Evolutionary conservation across 35 echinoderm and acorn worm genomes (phyloP).

Genomic region (Stichopus chloronotus): DNA sequence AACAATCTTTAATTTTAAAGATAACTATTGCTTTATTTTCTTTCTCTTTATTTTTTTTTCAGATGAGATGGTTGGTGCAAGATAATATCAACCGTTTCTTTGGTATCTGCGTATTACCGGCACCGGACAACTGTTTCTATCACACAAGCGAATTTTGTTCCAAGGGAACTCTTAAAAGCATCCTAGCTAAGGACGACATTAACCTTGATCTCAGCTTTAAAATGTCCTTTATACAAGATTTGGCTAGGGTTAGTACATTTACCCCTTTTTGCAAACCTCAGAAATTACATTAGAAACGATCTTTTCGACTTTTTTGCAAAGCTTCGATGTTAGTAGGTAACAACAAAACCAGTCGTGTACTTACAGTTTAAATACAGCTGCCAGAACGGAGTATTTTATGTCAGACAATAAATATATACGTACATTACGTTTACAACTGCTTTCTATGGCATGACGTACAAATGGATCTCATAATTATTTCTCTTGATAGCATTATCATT

Average conservation of each 20-base stretch:
- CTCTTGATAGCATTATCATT: too few species aligned
- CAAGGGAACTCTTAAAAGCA: constrained; percentile 78
- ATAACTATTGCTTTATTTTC: background rate
- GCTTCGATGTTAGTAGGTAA: too few species aligned
- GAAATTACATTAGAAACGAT: background rate
- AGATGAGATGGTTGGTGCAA: constrained; percentile 93
- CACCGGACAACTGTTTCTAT: constrained; percentile 78
- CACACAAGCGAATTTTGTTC: constrained; percentile 84
- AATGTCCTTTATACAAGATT: constrained; percentile 85
- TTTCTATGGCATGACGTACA: too few species aligned
- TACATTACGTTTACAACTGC: too few species aligned
- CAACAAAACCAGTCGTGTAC: too few species aligned
- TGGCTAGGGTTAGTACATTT: constrained; percentile 79
- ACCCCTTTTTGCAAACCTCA: background rate
- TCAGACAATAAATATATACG: too few species aligned
- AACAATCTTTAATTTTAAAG: too few species aligned
- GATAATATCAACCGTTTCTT: constrained; percentile 92
- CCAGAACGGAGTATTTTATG: too few species aligned
- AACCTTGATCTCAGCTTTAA: constrained; percentile 93
- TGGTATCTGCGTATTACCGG: constrained; percentile 81
- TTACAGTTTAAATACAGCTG: too few species aligned
- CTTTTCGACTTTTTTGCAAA: background rate
- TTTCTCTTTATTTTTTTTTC: background rate
- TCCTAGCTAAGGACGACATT: constrained; percentile 87
- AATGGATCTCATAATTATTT: too few species aligned